phyloP scores from a whole-genome alignment of 2,113 vertebrate species.

The Scomber japonicus region DNA sequence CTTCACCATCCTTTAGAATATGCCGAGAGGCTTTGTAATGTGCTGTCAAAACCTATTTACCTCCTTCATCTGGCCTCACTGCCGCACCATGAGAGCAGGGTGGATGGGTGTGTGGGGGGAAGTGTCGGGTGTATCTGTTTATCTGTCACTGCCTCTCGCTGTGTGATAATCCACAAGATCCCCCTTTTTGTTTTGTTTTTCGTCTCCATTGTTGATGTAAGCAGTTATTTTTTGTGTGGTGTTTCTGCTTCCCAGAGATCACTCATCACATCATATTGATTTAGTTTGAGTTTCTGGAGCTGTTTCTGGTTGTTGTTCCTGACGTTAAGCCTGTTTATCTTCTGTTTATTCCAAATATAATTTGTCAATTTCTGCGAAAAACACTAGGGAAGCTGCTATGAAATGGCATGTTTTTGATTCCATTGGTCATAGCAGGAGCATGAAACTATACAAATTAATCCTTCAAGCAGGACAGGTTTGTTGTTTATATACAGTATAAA shows the following conservation, averaged over 20 bases:
- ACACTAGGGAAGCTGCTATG: no score
- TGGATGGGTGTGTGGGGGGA: neutral
- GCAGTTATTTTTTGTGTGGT: neutral
- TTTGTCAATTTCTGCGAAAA: no score
- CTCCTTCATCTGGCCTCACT: slow-evolving; percentile 46
- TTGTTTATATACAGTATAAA: no score
- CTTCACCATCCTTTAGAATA: slow-evolving; percentile 62
- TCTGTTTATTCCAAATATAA: neutral
- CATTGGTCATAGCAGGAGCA: no score
- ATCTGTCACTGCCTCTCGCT: slow-evolving; percentile 39
- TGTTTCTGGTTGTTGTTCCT: neutral
- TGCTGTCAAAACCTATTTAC: slow-evolving; percentile 74
- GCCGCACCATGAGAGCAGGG: slow-evolving; percentile 18
- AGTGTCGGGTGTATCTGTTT: slow-evolving; percentile 12
- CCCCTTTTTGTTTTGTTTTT: neutral
- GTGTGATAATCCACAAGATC: slow-evolving; percentile 1
- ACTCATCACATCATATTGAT: neutral
- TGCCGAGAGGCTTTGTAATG: slow-evolving; percentile 68
- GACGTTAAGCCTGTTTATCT: neutral
- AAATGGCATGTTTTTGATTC: no score
- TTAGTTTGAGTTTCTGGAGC: neutral
- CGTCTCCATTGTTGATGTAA: neutral
- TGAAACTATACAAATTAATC: no score
- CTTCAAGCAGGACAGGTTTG: no score
- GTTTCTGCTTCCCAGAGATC: neutral